Percentiles rank a stretch among this genome's conserved stretches.
These are phyloP conservation scores for Pachypeltis micranthus DNA, from an alignment of 1,140 invertebrate genomes.

Conservation along the genomic window DNA sequence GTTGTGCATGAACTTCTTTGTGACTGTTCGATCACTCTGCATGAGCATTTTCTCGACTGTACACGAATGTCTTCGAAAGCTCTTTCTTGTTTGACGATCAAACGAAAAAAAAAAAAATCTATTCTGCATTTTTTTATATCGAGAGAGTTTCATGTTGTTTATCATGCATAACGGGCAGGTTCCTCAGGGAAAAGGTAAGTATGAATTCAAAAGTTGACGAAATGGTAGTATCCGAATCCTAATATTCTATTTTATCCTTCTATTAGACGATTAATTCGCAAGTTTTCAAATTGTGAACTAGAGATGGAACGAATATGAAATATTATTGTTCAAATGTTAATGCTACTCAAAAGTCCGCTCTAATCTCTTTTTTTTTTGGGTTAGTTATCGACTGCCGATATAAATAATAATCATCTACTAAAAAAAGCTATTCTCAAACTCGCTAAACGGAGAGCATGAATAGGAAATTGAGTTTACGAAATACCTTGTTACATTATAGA, in stretches of 20 bases:
- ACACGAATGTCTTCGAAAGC: background rate
- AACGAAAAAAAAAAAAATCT: background rate
- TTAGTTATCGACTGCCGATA: background rate
- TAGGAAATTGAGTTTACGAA: no score
- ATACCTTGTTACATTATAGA: no score
- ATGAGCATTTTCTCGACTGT: background rate
- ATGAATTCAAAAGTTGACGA: background rate
- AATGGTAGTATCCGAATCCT: background rate
- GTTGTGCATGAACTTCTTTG: no score
- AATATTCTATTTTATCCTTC: background rate
- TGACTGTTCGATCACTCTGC: no score
- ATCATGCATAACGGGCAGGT: background rate
- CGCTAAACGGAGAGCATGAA: no score
- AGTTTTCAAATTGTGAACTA: background rate
- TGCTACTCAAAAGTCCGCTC: background rate
- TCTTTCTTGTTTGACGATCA: background rate
- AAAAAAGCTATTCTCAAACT: no score
- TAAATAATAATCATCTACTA: no score
- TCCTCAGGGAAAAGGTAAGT: background rate
- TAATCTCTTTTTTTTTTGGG: background rate
- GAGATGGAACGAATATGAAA: background rate
- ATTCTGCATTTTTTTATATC: background rate
- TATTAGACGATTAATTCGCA: background rate
- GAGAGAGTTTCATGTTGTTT: background rate
- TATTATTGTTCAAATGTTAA: background rate